A percentile compares a stretch with the other conserved stretches of the same genome.
Evolutionary conservation across 2,888 invertebrate genomes (phyloP).

Genomic region (Magallana nippona): DNA sequence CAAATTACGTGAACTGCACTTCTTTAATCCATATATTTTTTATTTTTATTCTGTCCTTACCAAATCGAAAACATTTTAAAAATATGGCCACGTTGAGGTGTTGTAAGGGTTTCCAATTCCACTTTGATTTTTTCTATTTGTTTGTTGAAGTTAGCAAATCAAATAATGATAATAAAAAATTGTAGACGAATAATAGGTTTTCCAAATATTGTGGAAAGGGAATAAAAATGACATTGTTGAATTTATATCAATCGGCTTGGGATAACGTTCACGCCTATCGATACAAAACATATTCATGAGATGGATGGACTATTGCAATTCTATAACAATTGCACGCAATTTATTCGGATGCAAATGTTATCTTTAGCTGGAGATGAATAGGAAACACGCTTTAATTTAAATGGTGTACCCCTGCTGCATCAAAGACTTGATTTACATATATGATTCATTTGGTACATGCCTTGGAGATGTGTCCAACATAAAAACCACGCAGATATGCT

Average conservation of each 20-base stretch:
- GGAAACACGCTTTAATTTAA: conserved; percentile 19
- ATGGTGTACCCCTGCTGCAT: conserved; percentile 24
- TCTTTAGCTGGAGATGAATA: conserved; percentile 12
- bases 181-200: too few relatives aligned
- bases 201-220: background rate
- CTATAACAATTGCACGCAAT: conserved; percentile 21
- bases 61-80: too few relatives aligned
- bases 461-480: conserved; percentile 10
- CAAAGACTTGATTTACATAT: conserved; percentile 18
- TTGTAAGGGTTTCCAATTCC: too few relatives aligned
- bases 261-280: conserved; percentile 17
- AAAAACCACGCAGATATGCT: background rate
- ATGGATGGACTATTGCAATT: conserved; percentile 9
- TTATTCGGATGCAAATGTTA: conserved; percentile 30
- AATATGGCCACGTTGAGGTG: too few relatives aligned
- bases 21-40: too few relatives aligned
- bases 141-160: too few relatives aligned
- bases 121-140: too few relatives aligned
- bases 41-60: too few relatives aligned
- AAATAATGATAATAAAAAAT: too few relatives aligned
- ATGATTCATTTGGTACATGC: conserved; percentile 33
- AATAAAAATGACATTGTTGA: background rate
- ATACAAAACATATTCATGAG: conserved; percentile 21
- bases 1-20: too few relatives aligned
- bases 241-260: conserved; percentile 11